Percentiles rank a stretch among this genome's conserved stretches.
Conservation (phyloP, 2,113 vertebrate species). For the Cyphomyrus discorhynchus region DNA sequence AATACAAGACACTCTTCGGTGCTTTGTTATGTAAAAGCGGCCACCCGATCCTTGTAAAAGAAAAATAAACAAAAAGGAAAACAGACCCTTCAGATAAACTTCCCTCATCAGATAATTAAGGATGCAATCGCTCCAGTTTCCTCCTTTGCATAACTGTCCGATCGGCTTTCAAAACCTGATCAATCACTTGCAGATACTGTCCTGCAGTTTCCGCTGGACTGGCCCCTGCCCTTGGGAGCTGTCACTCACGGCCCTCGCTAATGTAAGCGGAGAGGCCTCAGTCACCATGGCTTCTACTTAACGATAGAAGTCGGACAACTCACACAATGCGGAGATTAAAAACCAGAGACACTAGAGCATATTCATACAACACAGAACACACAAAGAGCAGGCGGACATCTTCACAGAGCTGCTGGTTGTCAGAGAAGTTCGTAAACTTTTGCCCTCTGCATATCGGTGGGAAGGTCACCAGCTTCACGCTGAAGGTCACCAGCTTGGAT, state of each 20-base stretch:
- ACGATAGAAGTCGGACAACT: neutral
- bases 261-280: neutral
- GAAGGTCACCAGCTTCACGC: neutral
- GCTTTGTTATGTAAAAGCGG: constrained; percentile 45
- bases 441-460: neutral
- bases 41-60: constrained; percentile 36
- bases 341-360: neutral
- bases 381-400: neutral
- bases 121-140: constrained; percentile 42
- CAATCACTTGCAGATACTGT: constrained; percentile 28
- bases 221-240: neutral
- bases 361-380: neutral
- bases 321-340: neutral
- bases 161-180: constrained; percentile 48
- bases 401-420: neutral
- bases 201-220: neutral
- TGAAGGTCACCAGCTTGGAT: neutral
- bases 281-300: neutral
- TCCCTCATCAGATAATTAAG: constrained; percentile 41
- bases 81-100: constrained; percentile 46
- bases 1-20: constrained; percentile 6
- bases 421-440: neutral
- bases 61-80: constrained; percentile 35
- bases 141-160: constrained; percentile 46
- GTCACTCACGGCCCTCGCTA: neutral